A percentile compares a stretch with the other conserved stretches of the same genome.
Conservation (phyloP, 2,797 vertebrate species). For the Etheostoma nigrum region DNA sequence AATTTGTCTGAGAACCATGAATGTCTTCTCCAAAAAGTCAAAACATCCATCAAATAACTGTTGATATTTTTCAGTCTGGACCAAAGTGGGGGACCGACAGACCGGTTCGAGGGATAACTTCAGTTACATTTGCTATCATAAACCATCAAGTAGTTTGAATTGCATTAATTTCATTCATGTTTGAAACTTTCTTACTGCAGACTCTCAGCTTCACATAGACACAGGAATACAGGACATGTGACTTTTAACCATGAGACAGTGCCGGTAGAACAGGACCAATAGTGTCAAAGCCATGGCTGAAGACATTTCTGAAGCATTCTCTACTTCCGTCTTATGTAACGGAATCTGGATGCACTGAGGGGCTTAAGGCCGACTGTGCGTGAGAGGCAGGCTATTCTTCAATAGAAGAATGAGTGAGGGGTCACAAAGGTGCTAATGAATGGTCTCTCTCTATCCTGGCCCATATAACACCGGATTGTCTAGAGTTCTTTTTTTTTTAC, state of each 20-base stretch:
- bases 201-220: neutral
- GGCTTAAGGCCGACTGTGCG: slow-evolving; percentile 56
- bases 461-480: slow-evolving; percentile 63
- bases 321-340: slow-evolving; percentile 70
- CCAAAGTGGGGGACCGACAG: neutral
- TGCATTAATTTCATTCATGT: neutral
- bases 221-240: slow-evolving; percentile 38
- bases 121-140: neutral
- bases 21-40: neutral
- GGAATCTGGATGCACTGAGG: slow-evolving; percentile 53
- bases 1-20: slow-evolving; percentile 1
- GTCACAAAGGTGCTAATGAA: slow-evolving; percentile 76
- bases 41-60: neutral
- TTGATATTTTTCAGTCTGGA: neutral
- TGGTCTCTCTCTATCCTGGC: slow-evolving; percentile 55
- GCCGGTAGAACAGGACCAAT: slow-evolving; percentile 27
- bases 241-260: slow-evolving; percentile 50
- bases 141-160: neutral
- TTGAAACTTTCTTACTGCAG: neutral
- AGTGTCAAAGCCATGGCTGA: slow-evolving; percentile 66
- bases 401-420: slow-evolving; percentile 68
- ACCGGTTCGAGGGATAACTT: neutral
- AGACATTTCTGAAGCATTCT: slow-evolving; percentile 72
- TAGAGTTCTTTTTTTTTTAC: slow-evolving; percentile 56
- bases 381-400: slow-evolving; percentile 73